Base-by-base conservation (phyloP, 2,797 vertebrate genomes). In the Mus spretus region DNA sequence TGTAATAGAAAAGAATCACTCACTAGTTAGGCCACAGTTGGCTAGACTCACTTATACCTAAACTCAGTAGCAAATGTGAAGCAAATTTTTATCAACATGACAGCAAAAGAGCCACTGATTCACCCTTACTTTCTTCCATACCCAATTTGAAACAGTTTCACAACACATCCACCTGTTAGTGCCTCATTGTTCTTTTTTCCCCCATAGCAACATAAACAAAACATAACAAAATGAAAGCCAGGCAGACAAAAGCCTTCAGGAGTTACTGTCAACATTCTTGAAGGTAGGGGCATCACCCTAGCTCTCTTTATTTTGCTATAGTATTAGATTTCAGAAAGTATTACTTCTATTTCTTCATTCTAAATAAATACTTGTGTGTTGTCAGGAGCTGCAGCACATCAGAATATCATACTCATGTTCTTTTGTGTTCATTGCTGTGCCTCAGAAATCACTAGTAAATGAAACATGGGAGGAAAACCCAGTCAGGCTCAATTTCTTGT, bases 1-100 rank as follows among this genome's bases (percentile, higher is more conserved):
- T 99, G 98, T 65, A 98, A 99, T 95, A 97, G 92, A 98, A 95
- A 97, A 97, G 59, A 94, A 98, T 9, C 89, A 75, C 95, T 50
- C 87, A 67, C 96, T 65, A 65, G 75, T 98, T 93, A 96, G 96
- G 82, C 85, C 19, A 79, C 77, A 61, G 40, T 89, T 88, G 93
- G 5, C 94, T 90, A 92, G 70, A 74, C 75, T 4, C 67, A 95
- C 67, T 91, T 40, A 91, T 19, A 92, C 2, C 15, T 37, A 91
- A 78, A 93, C 75, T 89, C n/a, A 94, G 53, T 70, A 89, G 90
- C 47, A 96, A 65, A 50, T 83, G 59, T 74, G 8, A 84, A 53
- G 77, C 61, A 40, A 53, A 37, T 83, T 87, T 79, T 63, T n/a
- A 65, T 53, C 28, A 84, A 44, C 13, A 34, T 26, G n/a, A 55